phyloP scores from a whole-genome alignment of 2,797 vertebrate genomes.

The Distichodus sexfasciatus region DNA sequence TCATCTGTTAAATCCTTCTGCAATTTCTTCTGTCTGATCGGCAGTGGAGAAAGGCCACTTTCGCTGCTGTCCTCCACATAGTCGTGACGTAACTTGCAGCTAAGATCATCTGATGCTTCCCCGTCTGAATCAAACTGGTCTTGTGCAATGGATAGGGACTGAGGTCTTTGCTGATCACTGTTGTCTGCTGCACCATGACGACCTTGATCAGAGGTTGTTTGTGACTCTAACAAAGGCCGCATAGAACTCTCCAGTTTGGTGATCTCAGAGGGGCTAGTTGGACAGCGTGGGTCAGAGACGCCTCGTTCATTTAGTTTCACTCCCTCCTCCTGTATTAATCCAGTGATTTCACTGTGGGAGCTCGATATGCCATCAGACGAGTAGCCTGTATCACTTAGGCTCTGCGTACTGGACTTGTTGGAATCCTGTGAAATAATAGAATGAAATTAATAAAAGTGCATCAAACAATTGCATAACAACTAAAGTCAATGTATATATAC shows the following conservation, averaged over 20 bases:
- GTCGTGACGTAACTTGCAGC: slow-evolving; percentile 94
- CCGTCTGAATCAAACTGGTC: slow-evolving; percentile 87
- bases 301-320: slow-evolving; percentile 88
- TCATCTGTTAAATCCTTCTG: slow-evolving; percentile 86
- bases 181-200: slow-evolving; percentile 62
- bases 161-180: slow-evolving; percentile 82
- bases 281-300: slow-evolving; percentile 68
- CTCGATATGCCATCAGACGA: slow-evolving; percentile 97
- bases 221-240: slow-evolving; percentile 86
- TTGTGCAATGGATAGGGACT: slow-evolving; percentile 88
- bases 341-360: slow-evolving; percentile 94
- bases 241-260: slow-evolving; percentile 92
- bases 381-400: slow-evolving; percentile 97
- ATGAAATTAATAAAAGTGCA: slow-evolving; percentile 33
- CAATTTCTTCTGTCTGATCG: slow-evolving; percentile 77
- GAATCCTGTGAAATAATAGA: slow-evolving; percentile 75
- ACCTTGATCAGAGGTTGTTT: slow-evolving; percentile 57
- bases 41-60: slow-evolving; percentile 89
- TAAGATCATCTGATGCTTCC: slow-evolving; percentile 92
- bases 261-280: slow-evolving; percentile 88
- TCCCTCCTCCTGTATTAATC: slow-evolving; percentile 88
- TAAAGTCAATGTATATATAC: too few species aligned
- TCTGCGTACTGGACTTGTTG: slow-evolving; percentile 92
- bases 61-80: slow-evolving; percentile 97
- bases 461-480: too few species aligned